Evolutionary conservation across 2,797 vertebrate genomes (phyloP).

Genomic region (Phylloscopus collybita): DNA sequence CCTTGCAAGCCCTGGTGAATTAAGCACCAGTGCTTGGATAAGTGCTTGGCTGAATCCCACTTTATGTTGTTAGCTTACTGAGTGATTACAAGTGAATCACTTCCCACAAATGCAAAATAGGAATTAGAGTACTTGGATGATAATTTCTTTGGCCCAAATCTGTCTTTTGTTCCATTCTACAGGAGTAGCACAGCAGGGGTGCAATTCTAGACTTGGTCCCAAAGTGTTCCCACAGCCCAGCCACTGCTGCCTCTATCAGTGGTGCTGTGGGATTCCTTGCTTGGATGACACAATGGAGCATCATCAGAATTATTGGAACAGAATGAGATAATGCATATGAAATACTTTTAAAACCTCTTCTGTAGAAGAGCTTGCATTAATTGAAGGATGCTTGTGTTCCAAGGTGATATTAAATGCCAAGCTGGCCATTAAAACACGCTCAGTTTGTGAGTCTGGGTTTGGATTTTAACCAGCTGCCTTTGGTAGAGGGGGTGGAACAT

Average conservation of each 20-base stretch:
- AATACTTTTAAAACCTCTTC: neutral
- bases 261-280: neutral
- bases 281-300: neutral
- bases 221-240: neutral
- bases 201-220: neutral
- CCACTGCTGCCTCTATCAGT: neutral
- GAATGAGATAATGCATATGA: neutral
- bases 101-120: neutral
- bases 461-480: neutral
- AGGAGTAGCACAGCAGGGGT: neutral
- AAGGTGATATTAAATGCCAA: neutral
- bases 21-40: neutral
- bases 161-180: neutral
- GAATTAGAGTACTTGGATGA: neutral
- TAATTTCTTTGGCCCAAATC: neutral
- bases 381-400: neutral
- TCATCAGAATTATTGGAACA: neutral
- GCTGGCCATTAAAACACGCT: rapidly evolving
- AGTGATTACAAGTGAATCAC: neutral
- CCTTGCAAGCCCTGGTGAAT: neutral
- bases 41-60: neutral
- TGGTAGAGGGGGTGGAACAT: neutral
- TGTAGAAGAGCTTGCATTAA: neutral
- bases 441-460: neutral
- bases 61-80: neutral